Conservation (phyloP, 2,888 invertebrate species). For the Eucera pruinosa region DNA sequence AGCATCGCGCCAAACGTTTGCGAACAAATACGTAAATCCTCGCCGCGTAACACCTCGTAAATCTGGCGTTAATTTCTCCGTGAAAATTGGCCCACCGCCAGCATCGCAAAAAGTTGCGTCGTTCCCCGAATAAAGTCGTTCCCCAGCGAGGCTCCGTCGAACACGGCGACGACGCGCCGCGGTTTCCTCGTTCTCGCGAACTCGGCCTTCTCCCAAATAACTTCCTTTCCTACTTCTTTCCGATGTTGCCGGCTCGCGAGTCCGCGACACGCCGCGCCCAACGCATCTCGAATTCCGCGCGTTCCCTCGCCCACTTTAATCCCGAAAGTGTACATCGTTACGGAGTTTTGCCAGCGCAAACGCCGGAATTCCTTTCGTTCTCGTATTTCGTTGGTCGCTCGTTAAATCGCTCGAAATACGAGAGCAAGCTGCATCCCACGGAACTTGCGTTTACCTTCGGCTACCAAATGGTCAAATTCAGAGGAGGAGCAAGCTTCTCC, state of each 20-base stretch:
- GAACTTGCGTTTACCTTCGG: neutral
- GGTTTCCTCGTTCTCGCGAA: conserved; percentile 34
- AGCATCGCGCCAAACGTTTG: conserved; percentile 36
- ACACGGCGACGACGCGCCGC: conserved; percentile 1
- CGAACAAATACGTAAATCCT: conserved; percentile 76
- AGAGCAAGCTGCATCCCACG: no score
- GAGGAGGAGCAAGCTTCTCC: no score
- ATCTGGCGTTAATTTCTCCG: conserved; percentile 73
- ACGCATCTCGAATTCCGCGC: conserved; percentile 15
- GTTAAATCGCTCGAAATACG: conserved; percentile 13
- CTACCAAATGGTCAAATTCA: no score
- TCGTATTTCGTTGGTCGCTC: neutral
- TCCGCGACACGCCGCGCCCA: neutral
- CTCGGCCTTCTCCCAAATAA: conserved; percentile 25
- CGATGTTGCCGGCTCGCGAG: neutral
- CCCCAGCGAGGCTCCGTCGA: conserved; percentile 24
- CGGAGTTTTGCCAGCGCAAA: conserved; percentile 18
- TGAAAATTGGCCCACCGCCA: conserved; percentile 71
- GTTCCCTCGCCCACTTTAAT: conserved; percentile 23
- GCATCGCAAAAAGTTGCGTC: conserved; percentile 59
- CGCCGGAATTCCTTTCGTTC: conserved; percentile 14
- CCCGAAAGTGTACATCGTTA: conserved; percentile 47
- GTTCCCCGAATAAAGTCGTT: conserved; percentile 63
- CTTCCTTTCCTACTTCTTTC: neutral
- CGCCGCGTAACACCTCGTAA: conserved; percentile 73